These are phyloP conservation scores for Ameiurus melas DNA, from an alignment of 2,113 vertebrate species.

Conservation along the genomic window DNA sequence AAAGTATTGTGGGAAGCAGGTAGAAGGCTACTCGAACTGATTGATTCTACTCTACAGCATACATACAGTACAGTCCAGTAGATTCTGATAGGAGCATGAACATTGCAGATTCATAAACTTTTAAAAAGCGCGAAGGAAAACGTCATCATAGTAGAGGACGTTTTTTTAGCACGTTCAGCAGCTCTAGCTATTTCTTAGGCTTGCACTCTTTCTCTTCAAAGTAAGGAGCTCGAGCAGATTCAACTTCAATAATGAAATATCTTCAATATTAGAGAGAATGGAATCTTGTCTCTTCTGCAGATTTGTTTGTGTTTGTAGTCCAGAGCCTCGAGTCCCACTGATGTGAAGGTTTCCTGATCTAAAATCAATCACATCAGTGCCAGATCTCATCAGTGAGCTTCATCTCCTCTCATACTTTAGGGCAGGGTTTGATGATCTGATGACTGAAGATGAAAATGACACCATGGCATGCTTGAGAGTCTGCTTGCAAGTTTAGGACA, in stretches of 20 bases:
- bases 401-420: neutral
- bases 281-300: neutral
- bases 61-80: too few species aligned
- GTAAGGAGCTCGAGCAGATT: neutral
- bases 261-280: slow-evolving; percentile 1
- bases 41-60: neutral
- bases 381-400: neutral
- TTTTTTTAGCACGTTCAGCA: too few species aligned
- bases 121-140: neutral
- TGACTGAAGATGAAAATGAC: slow-evolving; percentile 14
- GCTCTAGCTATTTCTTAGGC: neutral
- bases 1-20: neutral
- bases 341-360: slow-evolving; percentile 22
- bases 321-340: slow-evolving; percentile 1
- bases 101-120: neutral
- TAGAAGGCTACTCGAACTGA: neutral
- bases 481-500: neutral
- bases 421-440: slow-evolving; percentile 1
- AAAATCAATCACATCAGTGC: slow-evolving; percentile 36
- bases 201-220: neutral
- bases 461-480: neutral
- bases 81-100: neutral
- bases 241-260: slow-evolving; percentile 1
- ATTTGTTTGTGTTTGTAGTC: slow-evolving; percentile 33
- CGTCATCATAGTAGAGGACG: neutral